phyloP scores from a whole-genome alignment of 2,113 vertebrate genomes.

The Strix aluco region DNA sequence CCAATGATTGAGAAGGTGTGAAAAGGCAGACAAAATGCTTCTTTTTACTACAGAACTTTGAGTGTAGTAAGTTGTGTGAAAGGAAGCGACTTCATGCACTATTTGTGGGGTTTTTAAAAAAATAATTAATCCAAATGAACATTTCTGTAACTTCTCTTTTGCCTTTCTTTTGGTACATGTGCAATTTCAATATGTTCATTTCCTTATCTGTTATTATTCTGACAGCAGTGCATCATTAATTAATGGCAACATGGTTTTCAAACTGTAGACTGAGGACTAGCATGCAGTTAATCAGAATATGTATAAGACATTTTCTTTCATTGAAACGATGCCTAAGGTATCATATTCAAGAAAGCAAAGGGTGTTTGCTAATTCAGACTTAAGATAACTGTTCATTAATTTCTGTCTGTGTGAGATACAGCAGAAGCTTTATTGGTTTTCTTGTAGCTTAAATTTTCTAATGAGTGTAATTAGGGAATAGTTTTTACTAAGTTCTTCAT shows the following conservation, averaged over 20 bases:
- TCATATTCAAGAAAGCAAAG: background rate
- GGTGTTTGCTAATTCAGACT: background rate
- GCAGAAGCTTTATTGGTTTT: background rate
- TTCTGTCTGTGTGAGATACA: conserved; percentile 2
- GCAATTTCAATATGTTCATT: background rate
- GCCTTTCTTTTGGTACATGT: background rate
- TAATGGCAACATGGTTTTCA: conserved; percentile 8
- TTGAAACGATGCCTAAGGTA: background rate
- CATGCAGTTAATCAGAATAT: background rate
- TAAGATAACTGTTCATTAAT: conserved; percentile 38
- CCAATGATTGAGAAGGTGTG: background rate
- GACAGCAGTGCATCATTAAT: background rate
- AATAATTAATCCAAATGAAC: background rate
- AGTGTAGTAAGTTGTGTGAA: background rate
- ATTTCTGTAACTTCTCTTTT: background rate
- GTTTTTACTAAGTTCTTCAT: background rate
- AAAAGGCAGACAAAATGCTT: background rate
- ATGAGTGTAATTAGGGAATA: conserved; percentile 15
- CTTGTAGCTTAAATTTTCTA: conserved; percentile 28
- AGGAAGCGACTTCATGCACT: background rate
- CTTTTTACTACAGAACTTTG: background rate
- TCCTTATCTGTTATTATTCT: background rate
- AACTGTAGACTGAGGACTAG: background rate
- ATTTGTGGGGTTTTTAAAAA: background rate
- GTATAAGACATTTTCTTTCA: background rate